Conservation (phyloP, 1,140 invertebrate species). For the Mactra quadrangularis region DNA sequence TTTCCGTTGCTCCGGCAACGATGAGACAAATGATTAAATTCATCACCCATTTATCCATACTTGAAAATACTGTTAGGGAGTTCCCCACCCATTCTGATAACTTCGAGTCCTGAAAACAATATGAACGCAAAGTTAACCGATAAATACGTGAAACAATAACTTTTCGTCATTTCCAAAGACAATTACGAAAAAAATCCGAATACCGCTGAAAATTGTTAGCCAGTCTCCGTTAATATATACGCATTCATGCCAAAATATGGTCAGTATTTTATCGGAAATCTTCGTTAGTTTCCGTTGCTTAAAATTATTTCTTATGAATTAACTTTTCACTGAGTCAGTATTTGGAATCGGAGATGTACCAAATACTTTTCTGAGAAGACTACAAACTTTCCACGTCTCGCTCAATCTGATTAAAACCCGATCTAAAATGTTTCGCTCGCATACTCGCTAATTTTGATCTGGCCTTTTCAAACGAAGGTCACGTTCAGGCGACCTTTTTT, state of each 20-base stretch:
- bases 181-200: neutral
- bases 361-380: no score
- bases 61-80: conserved; percentile 66
- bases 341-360: no score
- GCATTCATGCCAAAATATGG: neutral
- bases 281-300: no score
- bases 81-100: conserved; percentile 77
- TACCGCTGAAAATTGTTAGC: neutral
- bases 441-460: no score
- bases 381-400: no score
- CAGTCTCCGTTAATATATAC: neutral
- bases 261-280: neutral
- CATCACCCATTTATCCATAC: conserved; percentile 73
- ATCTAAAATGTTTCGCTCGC: no score
- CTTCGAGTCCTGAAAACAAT: conserved; percentile 75
- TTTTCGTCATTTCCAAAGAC: neutral
- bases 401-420: no score
- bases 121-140: no score
- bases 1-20: conserved; percentile 83
- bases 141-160: neutral
- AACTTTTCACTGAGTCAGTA: no score
- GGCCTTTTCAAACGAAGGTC: no score
- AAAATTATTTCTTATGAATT: no score
- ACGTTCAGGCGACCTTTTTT: no score
- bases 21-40: conserved; percentile 81